A percentile compares a stretch with the other conserved stretches of the same genome.
These are phyloP conservation scores for Muntiacus muntjak DNA, from an alignment of 2,113 vertebrate genomes.

Conservation along the genomic window DNA sequence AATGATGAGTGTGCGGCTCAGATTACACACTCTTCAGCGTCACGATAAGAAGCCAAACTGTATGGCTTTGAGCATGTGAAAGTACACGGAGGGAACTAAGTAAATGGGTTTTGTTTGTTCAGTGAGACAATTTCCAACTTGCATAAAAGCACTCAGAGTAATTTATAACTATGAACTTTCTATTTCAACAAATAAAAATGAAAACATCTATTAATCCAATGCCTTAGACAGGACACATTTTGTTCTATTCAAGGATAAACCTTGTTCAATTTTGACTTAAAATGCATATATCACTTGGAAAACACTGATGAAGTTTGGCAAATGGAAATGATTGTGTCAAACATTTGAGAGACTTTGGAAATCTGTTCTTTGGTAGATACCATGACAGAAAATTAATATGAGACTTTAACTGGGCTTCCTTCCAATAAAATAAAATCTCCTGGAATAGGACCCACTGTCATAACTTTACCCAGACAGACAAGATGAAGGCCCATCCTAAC, in stretches of 20 bases:
- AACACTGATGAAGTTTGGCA: background rate
- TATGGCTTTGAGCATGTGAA: accelerated
- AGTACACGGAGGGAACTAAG: background rate
- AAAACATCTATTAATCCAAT: background rate
- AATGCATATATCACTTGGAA: background rate
- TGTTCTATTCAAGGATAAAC: background rate
- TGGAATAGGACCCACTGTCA: background rate
- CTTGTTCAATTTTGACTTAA: background rate
- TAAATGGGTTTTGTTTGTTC: background rate
- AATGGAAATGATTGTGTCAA: background rate
- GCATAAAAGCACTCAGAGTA: background rate
- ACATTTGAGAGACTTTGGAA: background rate
- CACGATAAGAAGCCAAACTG: background rate
- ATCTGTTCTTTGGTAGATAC: background rate
- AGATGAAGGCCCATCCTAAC: background rate
- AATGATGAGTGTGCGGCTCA: accelerated
- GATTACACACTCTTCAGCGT: accelerated
- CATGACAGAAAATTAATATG: constrained; percentile 33
- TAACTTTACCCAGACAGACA: background rate
- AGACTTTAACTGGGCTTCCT: background rate
- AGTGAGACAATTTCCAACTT: background rate
- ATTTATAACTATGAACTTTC: background rate
- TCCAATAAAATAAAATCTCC: constrained; percentile 37
- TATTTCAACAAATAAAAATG: background rate
- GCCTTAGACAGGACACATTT: background rate